Evolutionary conservation across 2,797 vertebrate species (phyloP).

Genomic region (Ctenosaura bakeri): DNA sequence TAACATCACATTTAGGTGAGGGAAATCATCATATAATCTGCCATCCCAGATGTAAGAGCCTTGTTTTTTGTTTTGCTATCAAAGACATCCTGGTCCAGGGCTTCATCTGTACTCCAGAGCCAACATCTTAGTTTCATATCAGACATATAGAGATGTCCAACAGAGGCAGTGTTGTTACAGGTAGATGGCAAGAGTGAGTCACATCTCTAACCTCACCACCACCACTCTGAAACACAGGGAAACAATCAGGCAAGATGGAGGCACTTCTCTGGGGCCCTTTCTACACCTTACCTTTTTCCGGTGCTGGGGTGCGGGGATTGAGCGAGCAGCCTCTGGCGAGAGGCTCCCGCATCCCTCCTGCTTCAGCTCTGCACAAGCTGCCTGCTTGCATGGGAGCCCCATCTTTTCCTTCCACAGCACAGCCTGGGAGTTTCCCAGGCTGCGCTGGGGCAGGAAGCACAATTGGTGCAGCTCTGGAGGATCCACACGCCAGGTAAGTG

Average conservation of each 20-base stretch:
- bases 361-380: too few relatives aligned
- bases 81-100: background rate
- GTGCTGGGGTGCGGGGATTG: too few relatives aligned
- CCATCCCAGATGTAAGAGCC: background rate
- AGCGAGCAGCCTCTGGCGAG: too few relatives aligned
- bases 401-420: too few relatives aligned
- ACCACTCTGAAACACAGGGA: background rate
- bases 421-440: too few relatives aligned
- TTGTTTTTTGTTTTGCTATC: constrained; percentile 8
- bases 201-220: background rate
- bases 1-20: constrained; percentile 49
- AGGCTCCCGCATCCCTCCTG: too few relatives aligned
- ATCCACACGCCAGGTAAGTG: too few relatives aligned
- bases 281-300: too few relatives aligned
- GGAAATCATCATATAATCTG: constrained; percentile 21
- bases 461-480: too few relatives aligned
- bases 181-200: background rate
- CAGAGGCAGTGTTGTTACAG: too few relatives aligned
- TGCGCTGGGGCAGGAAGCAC: too few relatives aligned
- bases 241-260: background rate
- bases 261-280: background rate
- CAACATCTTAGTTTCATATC: background rate
- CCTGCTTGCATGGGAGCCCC: too few relatives aligned
- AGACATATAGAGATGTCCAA: background rate
- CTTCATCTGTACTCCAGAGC: background rate